A percentile compares a stretch with the other conserved stretches of the same genome.
Conservation (phyloP, 2,888 invertebrate species). For the Apotomis turbidana region DNA sequence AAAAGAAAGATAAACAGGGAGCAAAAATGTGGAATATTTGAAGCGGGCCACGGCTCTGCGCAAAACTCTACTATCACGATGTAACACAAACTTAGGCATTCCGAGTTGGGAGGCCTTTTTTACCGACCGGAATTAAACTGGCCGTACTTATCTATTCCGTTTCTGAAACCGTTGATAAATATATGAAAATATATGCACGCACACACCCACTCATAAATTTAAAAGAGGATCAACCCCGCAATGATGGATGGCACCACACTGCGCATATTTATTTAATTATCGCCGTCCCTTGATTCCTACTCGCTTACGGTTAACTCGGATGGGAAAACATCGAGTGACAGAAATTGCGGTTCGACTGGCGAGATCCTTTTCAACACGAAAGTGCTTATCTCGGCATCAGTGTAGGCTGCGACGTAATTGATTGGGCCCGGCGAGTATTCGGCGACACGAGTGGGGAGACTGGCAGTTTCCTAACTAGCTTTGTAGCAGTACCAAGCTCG, state of each 20-base stretch:
- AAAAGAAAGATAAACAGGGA: slow-evolving; percentile 38
- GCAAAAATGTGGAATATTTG: slow-evolving; percentile 38
- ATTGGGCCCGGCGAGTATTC: slow-evolving; percentile 51
- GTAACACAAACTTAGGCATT: slow-evolving; percentile 14
- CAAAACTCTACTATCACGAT: slow-evolving; percentile 19
- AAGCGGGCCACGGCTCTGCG: slow-evolving; percentile 24
- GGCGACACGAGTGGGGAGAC: slow-evolving; percentile 56
- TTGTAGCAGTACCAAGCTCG: slow-evolving; percentile 54
- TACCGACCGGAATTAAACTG: slow-evolving; percentile 25
- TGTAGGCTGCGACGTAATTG: slow-evolving; percentile 55
- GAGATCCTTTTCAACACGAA: slow-evolving; percentile 42
- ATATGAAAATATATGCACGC: slow-evolving; percentile 30
- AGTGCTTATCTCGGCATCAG: slow-evolving; percentile 46
- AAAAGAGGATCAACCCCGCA: slow-evolving; percentile 27
- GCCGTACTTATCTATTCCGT: slow-evolving; percentile 23
- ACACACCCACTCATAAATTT: slow-evolving; percentile 36
- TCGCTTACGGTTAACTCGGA: slow-evolving; percentile 28
- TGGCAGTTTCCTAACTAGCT: slow-evolving; percentile 62
- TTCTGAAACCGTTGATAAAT: slow-evolving; percentile 30
- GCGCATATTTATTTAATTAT: slow-evolving; percentile 38
- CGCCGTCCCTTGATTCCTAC: slow-evolving; percentile 13
- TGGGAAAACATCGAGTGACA: slow-evolving; percentile 19
- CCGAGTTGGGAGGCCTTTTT: slow-evolving; percentile 6
- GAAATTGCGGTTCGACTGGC: slow-evolving; percentile 37
- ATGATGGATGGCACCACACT: slow-evolving; percentile 35